Base-by-base conservation (phyloP, 2,888 invertebrate genomes). In the Caenorhabditis sp. region DNA sequence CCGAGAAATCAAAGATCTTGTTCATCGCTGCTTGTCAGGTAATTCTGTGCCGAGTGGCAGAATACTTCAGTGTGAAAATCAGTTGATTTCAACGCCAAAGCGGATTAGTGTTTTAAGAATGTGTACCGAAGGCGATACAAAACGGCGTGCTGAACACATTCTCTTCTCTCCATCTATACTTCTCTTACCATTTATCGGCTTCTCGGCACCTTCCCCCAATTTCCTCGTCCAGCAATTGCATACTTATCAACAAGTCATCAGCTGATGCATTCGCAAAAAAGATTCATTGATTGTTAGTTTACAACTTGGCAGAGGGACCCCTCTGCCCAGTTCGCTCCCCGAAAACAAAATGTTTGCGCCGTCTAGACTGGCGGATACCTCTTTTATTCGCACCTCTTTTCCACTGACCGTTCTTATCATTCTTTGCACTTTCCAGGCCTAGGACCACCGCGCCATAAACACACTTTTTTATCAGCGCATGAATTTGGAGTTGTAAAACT, bases 81-180 rank as follows among this genome's bases (percentile, higher is more conserved):
- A 43, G 35, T 53, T 45, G 52, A 53, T 59, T 70, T 45, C 26
- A 32, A 59, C 70, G 24, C 37, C 43, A 46, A 70, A 59, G 52
- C 70, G 35, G 70, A 26, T 70, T 70, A 70, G 35, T 50, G 59
- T 50, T 59, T 70, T 70, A 70, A 70, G 58, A 70, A 45, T 70
- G 70, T 70, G 70, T 70, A 70, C 59, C 53, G 53, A 70, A 46
- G 70, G 70, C 70, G 59, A 70, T n/a, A n/a, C 50, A 53, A 59
- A 56, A 46, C 59, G 70, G 41, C 43, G 70, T 70, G 43, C 22
- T 53, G 70, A 70, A 70, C 59, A 53, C 70, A 59, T 59, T 53
- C 43, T 41, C 30, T 52, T 9, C 17, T 41, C 26, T 24, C 17
- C 37, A 8, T 50, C 27, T 27, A 13, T 26, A 15, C 43, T 43